phyloP scores from a whole-genome alignment of 2,888 invertebrate genomes.

The Metellina segmentata region DNA sequence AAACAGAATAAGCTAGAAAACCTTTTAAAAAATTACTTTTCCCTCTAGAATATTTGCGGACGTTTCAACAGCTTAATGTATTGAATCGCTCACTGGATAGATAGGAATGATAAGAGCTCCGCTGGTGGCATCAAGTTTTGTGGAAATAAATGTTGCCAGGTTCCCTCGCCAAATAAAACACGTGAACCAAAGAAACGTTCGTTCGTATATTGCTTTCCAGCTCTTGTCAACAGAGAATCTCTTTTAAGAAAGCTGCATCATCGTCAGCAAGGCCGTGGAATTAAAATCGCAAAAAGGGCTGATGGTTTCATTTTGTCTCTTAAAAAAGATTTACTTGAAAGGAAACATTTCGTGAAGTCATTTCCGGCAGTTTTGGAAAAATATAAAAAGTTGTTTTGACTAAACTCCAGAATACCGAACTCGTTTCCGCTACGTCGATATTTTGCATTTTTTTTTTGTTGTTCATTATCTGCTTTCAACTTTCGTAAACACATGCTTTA shows the following conservation, averaged over 20 bases:
- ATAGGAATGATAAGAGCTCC: neutral
- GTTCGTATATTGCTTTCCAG: neutral
- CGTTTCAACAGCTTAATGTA: constrained; percentile 1
- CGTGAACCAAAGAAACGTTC: neutral
- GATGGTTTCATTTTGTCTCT: neutral
- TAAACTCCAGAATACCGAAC: neutral
- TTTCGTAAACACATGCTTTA: neutral
- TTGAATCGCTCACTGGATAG: neutral
- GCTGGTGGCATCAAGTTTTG: neutral
- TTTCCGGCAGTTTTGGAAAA: neutral
- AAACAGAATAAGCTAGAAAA: neutral
- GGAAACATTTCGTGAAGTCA: neutral
- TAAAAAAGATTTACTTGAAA: neutral
- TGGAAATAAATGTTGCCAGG: neutral
- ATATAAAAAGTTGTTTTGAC: neutral
- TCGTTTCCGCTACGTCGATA: neutral
- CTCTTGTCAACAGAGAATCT: neutral
- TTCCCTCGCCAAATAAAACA: neutral
- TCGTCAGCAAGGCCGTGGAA: neutral
- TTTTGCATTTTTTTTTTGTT: neutral
- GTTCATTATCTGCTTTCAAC: neutral
- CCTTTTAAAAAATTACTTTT: constrained; percentile 1
- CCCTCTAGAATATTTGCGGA: neutral
- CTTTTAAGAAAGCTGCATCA: constrained; percentile 1
- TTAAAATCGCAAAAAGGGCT: neutral